Evolutionary conservation across 2,888 invertebrate species (phyloP).

Genomic region (Mesorhabditis belari): DNA sequence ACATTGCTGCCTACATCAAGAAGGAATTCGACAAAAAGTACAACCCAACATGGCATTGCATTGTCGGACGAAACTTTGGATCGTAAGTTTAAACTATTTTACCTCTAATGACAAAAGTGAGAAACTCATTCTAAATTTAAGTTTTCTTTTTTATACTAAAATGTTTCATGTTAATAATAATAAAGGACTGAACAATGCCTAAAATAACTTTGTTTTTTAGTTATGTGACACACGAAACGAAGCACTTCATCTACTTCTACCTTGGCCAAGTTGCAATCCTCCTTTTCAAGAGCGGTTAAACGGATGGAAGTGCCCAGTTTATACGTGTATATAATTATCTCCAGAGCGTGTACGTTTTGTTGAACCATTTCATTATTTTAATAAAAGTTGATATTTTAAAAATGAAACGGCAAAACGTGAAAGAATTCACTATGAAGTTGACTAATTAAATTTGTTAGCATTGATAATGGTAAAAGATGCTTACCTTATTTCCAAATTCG

Average conservation of each 20-base stretch:
- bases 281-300: constrained; percentile 95
- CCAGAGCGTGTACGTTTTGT: too few relatives aligned
- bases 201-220: constrained; percentile 14
- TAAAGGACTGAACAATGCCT: too few relatives aligned
- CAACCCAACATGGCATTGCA: constrained; percentile 90
- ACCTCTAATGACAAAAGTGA: not conserved
- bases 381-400: too few relatives aligned
- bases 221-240: constrained; percentile 84
- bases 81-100: constrained; percentile 57
- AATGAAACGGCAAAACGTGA: too few relatives aligned
- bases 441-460: too few relatives aligned
- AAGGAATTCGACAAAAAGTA: constrained; percentile 99
- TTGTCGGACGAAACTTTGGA: constrained; percentile 96
- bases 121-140: too few relatives aligned
- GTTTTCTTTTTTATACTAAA: not conserved
- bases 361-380: too few relatives aligned
- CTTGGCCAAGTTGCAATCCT: constrained; percentile 96
- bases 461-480: too few relatives aligned
- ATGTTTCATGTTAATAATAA: too few relatives aligned
- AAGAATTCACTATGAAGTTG: too few relatives aligned
- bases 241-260: constrained; percentile 99
- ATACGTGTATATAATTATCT: too few relatives aligned
- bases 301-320: too few relatives aligned
- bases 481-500: constrained; percentile 45
- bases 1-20: constrained; percentile 97